Evolutionary conservation across 1,140 invertebrate species (phyloP), one percentile per base, ranked within the genome.

Genomic region (Augochlora pura): DNA sequence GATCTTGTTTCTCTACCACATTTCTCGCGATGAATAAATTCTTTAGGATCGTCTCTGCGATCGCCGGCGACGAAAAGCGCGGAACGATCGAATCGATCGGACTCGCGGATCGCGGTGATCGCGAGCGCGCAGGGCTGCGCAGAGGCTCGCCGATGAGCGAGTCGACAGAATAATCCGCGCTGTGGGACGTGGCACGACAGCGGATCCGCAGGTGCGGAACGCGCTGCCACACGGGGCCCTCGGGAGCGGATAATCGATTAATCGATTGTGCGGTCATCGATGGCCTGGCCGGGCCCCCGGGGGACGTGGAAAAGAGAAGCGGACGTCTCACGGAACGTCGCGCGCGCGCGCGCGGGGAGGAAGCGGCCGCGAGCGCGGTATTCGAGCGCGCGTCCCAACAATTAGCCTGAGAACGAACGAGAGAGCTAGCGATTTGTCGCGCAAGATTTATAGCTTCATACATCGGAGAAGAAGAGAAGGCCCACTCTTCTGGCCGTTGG

Each of bases 371-470:
- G 4, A 59, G 67, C 72, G 75, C 69, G 71, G 86, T 84, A 89
- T 87, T 86, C 84, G 82, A 85, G 71, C 77, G 80, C 77, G 80
- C 84, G 80, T 89, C 85, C 85, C 80, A 88, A 89, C 87, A 89
- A 89, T 89, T 89, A 89, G 88, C 83, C 84, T 85, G 87, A 85
- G 87, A 88, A 88, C 80, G 87, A 87, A 84, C 77, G 82, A 83
- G 81, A 79, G 72, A 84, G 82, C 70, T 77, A 77, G 83, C 85
- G 82, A 89, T 89, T 89, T 89, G 88, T 89, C 88, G 78, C 83
- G 65, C 49, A 81, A 87, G 86, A 89, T 89, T 89, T 89, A 89
- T 89, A 81, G 88, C 88, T 89, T 88, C 88, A 88, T 89, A 87
- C 86, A 89, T 81, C 73, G 63, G 21, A 38, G 42, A 60, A 39